Conservation (phyloP, 2,113 vertebrate species). For the Rhineura floridana region DNA sequence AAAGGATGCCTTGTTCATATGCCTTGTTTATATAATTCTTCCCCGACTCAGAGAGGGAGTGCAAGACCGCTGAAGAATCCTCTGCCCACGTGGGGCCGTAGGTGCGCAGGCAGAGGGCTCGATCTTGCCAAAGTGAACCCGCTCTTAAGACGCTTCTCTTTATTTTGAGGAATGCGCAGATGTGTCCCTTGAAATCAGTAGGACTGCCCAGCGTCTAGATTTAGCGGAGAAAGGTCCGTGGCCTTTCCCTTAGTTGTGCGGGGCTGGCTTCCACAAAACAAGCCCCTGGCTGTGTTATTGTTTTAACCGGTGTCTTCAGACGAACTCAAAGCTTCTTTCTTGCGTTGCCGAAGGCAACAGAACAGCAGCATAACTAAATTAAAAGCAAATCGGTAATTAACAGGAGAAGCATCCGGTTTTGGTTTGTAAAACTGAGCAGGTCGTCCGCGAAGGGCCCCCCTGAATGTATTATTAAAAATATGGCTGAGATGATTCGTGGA, state of each 20-base stretch:
- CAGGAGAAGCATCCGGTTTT: neutral
- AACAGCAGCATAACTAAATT: neutral
- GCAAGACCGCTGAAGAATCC: neutral
- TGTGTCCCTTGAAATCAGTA: neutral
- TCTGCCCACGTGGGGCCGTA: neutral
- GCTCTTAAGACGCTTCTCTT: too few relatives aligned
- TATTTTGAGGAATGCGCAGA: neutral
- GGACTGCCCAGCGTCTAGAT: neutral
- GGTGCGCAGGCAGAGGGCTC: neutral
- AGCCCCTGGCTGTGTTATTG: neutral
- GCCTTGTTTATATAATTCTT: constrained; percentile 12
- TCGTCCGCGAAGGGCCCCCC: neutral
- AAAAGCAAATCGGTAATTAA: neutral
- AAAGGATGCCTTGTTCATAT: constrained; percentile 21
- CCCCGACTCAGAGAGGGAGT: neutral
- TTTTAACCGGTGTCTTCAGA: neutral
- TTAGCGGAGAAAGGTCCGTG: neutral
- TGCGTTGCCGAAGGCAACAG: neutral
- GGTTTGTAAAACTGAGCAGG: neutral
- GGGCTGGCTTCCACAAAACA: neutral
- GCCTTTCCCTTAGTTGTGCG: neutral
- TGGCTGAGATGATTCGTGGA: neutral
- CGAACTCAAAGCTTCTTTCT: neutral
- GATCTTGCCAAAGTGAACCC: neutral
- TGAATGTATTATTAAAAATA: neutral